Percentiles rank a stretch among this genome's conserved stretches.
phyloP scores from a whole-genome alignment of 2,113 vertebrate species.

The Trematomus loennbergii region DNA sequence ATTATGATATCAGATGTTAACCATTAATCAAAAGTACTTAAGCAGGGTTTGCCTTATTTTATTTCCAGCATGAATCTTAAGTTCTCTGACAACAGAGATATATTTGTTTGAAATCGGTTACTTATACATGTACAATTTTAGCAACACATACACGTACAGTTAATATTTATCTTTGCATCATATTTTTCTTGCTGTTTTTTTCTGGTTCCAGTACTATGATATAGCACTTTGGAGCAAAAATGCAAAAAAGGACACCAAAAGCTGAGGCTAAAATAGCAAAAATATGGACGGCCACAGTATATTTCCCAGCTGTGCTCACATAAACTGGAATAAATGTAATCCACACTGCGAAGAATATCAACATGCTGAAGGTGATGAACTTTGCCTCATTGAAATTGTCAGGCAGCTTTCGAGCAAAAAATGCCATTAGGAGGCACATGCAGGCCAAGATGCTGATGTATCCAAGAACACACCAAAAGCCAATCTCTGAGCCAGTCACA shows the following conservation, averaged over 20 bases:
- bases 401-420: slow-evolving; percentile 77
- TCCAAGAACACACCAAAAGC: slow-evolving; percentile 78
- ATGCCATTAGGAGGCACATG: slow-evolving; percentile 74
- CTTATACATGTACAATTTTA: background rate
- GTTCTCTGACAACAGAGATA: too few species aligned
- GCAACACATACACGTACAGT: background rate
- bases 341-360: slow-evolving; percentile 83
- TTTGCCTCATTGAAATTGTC: slow-evolving; percentile 83
- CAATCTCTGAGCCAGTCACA: slow-evolving; percentile 68
- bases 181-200: slow-evolving; percentile 71
- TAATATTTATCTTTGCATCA: slow-evolving; percentile 65
- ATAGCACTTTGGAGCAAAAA: slow-evolving; percentile 80
- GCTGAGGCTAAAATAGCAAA: slow-evolving; percentile 82
- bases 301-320: slow-evolving; percentile 81
- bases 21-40: background rate
- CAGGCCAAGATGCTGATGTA: slow-evolving; percentile 79
- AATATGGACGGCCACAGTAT: slow-evolving; percentile 79
- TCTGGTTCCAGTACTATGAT: slow-evolving; percentile 75
- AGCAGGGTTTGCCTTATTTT: background rate
- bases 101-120: too few species aligned
- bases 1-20: too few species aligned
- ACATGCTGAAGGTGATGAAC: slow-evolving; percentile 82
- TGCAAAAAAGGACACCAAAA: slow-evolving; percentile 75
- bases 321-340: slow-evolving; percentile 81
- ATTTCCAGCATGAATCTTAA: too few species aligned